These are phyloP conservation scores for Sinonovacula constricta DNA, from an alignment of 1,140 invertebrate genomes.

Conservation along the genomic window DNA sequence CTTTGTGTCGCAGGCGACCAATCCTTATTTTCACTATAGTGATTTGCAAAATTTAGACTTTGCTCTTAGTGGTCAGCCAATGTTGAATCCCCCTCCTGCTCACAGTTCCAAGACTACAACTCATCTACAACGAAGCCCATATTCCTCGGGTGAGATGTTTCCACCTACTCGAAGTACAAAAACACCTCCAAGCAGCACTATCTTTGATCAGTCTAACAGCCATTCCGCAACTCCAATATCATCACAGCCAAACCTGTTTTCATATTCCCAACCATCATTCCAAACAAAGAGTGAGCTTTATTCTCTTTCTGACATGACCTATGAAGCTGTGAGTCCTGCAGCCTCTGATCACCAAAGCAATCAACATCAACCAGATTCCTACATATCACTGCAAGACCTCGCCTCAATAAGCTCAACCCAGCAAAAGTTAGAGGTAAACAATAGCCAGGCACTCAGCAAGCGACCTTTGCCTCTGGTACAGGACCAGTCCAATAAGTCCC, in stretches of 20 bases:
- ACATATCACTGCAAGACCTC: constrained; percentile 62
- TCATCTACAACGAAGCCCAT: constrained; percentile 45
- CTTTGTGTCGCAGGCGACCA: constrained; percentile 53
- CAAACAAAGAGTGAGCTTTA: constrained; percentile 55
- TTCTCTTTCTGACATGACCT: constrained; percentile 61
- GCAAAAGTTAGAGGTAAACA: constrained; percentile 43
- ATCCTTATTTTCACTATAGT: constrained; percentile 8
- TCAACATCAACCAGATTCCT: constrained; percentile 57
- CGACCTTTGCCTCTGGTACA: constrained; percentile 28
- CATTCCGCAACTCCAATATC: constrained; percentile 44
- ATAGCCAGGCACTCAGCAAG: constrained; percentile 30
- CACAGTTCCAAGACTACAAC: constrained; percentile 57
- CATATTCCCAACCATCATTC: constrained; percentile 39
- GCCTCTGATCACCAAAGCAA: constrained; percentile 33
- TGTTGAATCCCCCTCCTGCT: constrained; percentile 68
- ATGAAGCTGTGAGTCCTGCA: constrained; percentile 73
- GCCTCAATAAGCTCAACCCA: constrained; percentile 56
- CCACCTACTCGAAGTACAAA: constrained; percentile 28
- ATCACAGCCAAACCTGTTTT: constrained; percentile 33
- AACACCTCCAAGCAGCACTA: constrained; percentile 22
- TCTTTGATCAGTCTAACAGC: constrained; percentile 40
- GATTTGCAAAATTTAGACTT: constrained; percentile 28
- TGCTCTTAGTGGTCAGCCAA: not conserved
- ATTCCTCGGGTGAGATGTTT: constrained; percentile 47
- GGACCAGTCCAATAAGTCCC: constrained; percentile 20